These are phyloP conservation scores for Stenichneumon culpator DNA, from an alignment of 2,888 invertebrate genomes.

Conservation along the genomic window DNA sequence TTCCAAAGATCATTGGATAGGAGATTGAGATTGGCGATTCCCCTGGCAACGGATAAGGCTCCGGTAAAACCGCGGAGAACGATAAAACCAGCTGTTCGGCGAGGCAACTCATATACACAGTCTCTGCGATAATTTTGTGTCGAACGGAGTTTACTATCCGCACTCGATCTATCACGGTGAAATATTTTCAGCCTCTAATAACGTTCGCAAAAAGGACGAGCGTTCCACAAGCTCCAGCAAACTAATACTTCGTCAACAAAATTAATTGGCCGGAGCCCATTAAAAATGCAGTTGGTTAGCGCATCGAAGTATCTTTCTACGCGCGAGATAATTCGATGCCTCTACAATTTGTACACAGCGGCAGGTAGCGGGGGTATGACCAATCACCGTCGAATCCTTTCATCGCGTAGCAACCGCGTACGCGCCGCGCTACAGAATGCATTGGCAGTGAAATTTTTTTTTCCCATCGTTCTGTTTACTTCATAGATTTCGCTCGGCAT, in stretches of 20 bases:
- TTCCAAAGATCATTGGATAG: constrained; percentile 52
- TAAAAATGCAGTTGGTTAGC: background rate
- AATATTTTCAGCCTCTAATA: background rate
- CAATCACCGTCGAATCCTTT: constrained; percentile 15
- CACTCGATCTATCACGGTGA: background rate
- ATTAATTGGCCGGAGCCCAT: background rate
- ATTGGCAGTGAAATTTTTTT: constrained; percentile 1
- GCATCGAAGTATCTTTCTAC: background rate
- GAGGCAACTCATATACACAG: constrained; percentile 64
- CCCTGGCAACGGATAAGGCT: constrained; percentile 73
- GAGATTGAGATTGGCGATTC: constrained; percentile 59
- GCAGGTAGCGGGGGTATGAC: background rate
- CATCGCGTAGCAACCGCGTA: constrained; percentile 1
- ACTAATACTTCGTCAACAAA: background rate
- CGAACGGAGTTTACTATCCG: background rate
- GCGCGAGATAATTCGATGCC: background rate
- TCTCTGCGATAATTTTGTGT: constrained; percentile 1
- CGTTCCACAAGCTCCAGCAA: background rate
- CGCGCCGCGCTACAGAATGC: background rate
- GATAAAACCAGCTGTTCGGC: constrained; percentile 50
- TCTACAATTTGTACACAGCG: background rate
- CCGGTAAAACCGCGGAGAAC: constrained; percentile 9
- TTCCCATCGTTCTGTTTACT: constrained; percentile 32
- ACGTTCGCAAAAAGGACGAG: background rate
- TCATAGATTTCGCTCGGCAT: constrained; percentile 49